Conservation (phyloP, 2,888 invertebrate species). For the Philereme transversata region DNA sequence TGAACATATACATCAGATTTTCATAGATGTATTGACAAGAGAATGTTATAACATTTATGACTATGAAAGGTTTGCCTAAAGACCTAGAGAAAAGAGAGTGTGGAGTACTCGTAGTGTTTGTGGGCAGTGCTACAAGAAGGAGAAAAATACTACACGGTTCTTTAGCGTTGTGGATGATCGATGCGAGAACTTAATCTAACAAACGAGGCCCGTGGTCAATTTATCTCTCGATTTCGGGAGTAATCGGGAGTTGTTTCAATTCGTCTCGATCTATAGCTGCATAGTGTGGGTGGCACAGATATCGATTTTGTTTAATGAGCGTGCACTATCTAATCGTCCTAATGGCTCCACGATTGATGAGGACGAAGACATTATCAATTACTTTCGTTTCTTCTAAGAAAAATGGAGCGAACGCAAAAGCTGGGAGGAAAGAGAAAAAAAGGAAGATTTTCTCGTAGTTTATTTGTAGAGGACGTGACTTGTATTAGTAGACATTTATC, state of each 20-base stretch:
- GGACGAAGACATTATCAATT: constrained; percentile 52
- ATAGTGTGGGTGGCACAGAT: constrained; percentile 59
- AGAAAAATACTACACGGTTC: too few species aligned
- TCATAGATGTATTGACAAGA: too few species aligned
- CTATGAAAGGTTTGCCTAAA: too few species aligned
- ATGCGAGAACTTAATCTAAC: constrained; percentile 56
- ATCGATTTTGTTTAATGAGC: constrained; percentile 61
- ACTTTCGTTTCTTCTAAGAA: constrained; percentile 3
- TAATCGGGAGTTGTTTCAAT: constrained; percentile 42
- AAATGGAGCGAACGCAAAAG: constrained; percentile 2
- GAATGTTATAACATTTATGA: too few species aligned
- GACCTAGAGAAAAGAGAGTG: too few species aligned
- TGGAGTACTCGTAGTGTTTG: too few species aligned
- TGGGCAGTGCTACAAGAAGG: too few species aligned
- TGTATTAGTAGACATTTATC: too few species aligned
- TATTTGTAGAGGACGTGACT: too few species aligned
- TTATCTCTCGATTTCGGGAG: constrained; percentile 35
- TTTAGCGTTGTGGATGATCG: constrained; percentile 61
- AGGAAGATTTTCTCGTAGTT: too few species aligned
- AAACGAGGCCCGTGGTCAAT: constrained; percentile 38
- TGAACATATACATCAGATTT: too few species aligned
- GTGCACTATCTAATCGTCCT: constrained; percentile 68
- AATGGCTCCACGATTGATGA: constrained; percentile 74
- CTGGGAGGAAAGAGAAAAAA: neutral
- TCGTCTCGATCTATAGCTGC: constrained; percentile 47